phyloP scores from a whole-genome alignment of 2,888 invertebrate species.

The Laothoe populi region DNA sequence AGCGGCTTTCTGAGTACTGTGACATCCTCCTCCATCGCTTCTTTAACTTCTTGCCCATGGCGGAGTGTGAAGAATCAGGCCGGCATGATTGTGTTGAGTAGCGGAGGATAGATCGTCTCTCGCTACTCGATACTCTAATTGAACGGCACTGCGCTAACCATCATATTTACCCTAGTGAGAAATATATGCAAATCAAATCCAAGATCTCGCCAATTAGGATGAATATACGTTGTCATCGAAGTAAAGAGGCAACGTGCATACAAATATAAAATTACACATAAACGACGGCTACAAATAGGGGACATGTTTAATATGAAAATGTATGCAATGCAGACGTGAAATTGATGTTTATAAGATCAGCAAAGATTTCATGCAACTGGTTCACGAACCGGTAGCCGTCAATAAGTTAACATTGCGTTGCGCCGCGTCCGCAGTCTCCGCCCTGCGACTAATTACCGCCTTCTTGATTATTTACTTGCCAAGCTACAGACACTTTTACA shows the following conservation, averaged over 20 bases:
- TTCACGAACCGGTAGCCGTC: slow-evolving; percentile 47
- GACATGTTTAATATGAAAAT: slow-evolving; percentile 18
- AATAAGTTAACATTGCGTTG: slow-evolving; percentile 53
- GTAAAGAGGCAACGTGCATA: neutral
- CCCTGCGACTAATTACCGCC: slow-evolving; percentile 72
- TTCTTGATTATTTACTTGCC: slow-evolving; percentile 70
- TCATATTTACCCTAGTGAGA: no score
- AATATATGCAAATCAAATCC: no score
- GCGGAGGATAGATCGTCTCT: no score
- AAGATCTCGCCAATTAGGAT: no score
- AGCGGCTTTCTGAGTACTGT: no score
- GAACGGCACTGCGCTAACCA: no score
- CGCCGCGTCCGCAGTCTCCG: slow-evolving; percentile 57
- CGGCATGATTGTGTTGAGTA: no score
- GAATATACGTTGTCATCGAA: no score
- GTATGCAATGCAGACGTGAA: slow-evolving; percentile 5
- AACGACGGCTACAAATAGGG: slow-evolving; percentile 1
- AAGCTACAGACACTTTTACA: neutral
- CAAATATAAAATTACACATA: slow-evolving; percentile 36
- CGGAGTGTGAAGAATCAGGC: no score
- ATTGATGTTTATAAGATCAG: slow-evolving; percentile 32
- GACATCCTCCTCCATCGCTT: no score
- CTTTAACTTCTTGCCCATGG: no score
- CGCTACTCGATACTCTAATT: no score
- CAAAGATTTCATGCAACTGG: slow-evolving; percentile 40